Conservation (phyloP, 2,888 invertebrate species). For the Philonicus albiceps region DNA sequence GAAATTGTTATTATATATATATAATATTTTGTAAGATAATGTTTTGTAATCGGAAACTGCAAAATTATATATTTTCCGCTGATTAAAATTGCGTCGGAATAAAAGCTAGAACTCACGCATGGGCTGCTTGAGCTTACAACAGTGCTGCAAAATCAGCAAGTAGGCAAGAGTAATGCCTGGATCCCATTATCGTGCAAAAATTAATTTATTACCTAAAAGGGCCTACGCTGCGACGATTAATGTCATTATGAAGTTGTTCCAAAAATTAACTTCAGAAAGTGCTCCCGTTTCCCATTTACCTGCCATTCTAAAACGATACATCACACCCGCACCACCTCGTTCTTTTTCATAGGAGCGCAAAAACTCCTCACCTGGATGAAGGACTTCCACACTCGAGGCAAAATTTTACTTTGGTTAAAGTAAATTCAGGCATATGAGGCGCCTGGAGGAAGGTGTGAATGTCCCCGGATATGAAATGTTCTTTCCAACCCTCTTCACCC, state of each 20-base stretch:
- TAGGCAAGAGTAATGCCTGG: not conserved
- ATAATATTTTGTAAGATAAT: no score
- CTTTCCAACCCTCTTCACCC: not conserved
- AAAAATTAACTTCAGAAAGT: constrained; percentile 24
- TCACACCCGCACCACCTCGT: not conserved
- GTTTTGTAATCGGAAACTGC: no score
- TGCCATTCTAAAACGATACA: not conserved
- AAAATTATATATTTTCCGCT: no score
- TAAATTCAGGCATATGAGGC: not conserved
- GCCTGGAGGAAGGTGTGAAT: not conserved
- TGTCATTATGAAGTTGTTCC: constrained; percentile 16
- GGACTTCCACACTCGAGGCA: not conserved
- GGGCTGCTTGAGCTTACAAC: not conserved
- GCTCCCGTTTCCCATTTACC: not conserved
- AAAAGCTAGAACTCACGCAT: not conserved
- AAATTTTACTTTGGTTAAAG: not conserved
- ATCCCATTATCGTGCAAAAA: constrained; percentile 6
- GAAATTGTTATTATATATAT: no score
- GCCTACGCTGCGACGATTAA: constrained; percentile 1
- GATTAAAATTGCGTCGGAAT: no score
- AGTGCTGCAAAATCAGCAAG: not conserved
- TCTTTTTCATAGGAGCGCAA: not conserved
- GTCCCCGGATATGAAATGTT: constrained; percentile 19
- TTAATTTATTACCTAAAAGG: constrained; percentile 14
- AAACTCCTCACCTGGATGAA: not conserved